Evolutionary conservation across 2,888 invertebrate species (phyloP), one percentile per base, ranked within the genome.

Genomic region (Tetheella fluctuosa): DNA sequence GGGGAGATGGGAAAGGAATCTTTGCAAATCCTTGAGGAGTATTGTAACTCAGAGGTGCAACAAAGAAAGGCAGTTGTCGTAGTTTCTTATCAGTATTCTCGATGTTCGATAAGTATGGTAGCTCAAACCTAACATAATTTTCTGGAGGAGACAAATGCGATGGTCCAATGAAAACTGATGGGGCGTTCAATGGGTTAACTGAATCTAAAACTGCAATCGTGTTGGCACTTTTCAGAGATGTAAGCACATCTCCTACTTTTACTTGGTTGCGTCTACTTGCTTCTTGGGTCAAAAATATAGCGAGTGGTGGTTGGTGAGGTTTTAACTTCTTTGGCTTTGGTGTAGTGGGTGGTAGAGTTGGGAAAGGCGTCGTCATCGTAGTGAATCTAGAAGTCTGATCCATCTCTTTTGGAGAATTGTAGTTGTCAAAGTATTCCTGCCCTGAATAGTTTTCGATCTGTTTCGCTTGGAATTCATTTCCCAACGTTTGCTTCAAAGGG

Each of bases 1-100:
- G 97, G 0, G 97, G 97, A 15, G 97, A 96, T 0, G 97, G 97
- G 80, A 97, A 95, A 0, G 97, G 95, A 66, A 97, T 97, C 87
- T 97, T 97, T 0, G 96, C 96, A 79, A 97, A 97, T 3, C 97
- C 97, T 56, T 94, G 93, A 0, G 97, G 97, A n/a, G 97, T 95
- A 70, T 96, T 95, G 76, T 97, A 97, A 76, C 96, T 97, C 25
- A 97, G 85, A 0, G 97, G 97, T 0, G 97, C 97, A 8, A 97
- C 97, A 74, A 97, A 97, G 86, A 97, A 97, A 0, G 97, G 96
- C 0, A 97, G 83, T 68, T 96, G 95, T 59, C 95, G 95, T 1
- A 97, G 93, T 84, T 96, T 96, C 60, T 95, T 94, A 73, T 96
- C 96, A 12, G 95, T 94, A 60, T 96, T 93, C 69, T 96, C 96